Evolutionary conservation across 2,797 vertebrate genomes (phyloP).

Genomic region (Psittacula echo): DNA sequence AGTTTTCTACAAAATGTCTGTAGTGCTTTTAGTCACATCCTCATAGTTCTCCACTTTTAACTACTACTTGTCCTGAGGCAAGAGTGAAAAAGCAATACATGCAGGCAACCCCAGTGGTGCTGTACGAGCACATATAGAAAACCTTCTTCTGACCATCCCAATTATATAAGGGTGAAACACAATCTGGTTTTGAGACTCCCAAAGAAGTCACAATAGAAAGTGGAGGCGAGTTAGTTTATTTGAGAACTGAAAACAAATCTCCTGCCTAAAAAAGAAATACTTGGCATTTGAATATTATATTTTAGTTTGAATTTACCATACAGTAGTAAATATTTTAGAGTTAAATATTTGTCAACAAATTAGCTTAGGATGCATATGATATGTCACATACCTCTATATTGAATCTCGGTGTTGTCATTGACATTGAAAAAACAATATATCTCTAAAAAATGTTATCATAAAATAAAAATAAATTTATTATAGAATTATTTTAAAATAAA

Average conservation of each 20-base stretch:
- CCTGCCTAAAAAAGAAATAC: background rate
- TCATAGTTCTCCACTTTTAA: background rate
- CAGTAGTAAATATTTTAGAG: background rate
- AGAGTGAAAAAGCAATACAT: background rate
- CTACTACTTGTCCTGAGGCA: background rate
- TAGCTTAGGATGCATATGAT: background rate
- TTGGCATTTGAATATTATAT: background rate
- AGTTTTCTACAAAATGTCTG: background rate
- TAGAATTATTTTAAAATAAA: background rate
- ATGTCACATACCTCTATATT: background rate
- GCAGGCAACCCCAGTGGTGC: background rate
- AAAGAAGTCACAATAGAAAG: background rate
- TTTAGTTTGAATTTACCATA: background rate
- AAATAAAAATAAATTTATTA: background rate
- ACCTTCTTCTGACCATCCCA: background rate
- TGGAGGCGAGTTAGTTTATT: background rate
- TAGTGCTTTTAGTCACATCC: background rate
- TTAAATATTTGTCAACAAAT: background rate
- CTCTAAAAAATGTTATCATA: background rate
- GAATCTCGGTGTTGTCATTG: fast-evolving
- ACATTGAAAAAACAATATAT: background rate
- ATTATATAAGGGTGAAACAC: background rate
- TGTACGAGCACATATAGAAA: background rate
- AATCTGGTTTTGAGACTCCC: background rate
- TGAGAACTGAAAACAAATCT: background rate